These are phyloP conservation scores for Sinocyclocheilus anshuiensis DNA, from an alignment of 2,113 vertebrate species.

Conservation along the genomic window DNA sequence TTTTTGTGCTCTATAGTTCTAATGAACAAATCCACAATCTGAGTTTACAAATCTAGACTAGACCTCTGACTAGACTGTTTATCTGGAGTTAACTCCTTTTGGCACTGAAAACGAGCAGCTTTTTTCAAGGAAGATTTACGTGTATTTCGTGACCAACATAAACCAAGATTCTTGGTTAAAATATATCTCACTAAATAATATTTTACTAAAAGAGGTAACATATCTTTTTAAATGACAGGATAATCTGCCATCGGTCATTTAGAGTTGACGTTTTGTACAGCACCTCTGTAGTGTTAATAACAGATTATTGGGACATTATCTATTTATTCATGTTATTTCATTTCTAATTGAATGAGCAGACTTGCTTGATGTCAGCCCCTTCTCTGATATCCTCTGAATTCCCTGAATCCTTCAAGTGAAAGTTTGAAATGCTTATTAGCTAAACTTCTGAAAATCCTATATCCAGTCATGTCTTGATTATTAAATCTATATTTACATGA, in stretches of 20 bases:
- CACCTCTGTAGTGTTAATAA: not conserved
- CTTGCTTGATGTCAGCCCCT: conserved; percentile 14
- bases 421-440: not conserved
- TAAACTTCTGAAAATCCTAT: not conserved
- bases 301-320: not conserved
- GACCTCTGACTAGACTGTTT: not conserved
- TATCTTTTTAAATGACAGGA: not conserved
- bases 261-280: not conserved
- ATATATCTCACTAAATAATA: not conserved
- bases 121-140: not conserved
- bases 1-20: not conserved
- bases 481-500: conserved; percentile 1
- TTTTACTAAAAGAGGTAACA: not conserved
- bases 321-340: not conserved
- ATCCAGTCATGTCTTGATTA: not conserved
- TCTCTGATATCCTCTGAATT: conserved; percentile 1
- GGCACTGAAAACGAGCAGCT: conserved; percentile 21
- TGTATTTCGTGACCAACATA: not conserved
- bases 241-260: not conserved
- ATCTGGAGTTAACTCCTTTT: conserved; percentile 1
- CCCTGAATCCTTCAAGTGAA: conserved; percentile 5
- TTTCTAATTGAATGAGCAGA: not conserved
- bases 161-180: not conserved
- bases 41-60: too few relatives aligned
- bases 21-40: too few relatives aligned